Percentiles rank a stretch among this genome's conserved stretches.
phyloP scores from a whole-genome alignment of 2,888 invertebrate genomes.

The Urechis unicinctus region DNA sequence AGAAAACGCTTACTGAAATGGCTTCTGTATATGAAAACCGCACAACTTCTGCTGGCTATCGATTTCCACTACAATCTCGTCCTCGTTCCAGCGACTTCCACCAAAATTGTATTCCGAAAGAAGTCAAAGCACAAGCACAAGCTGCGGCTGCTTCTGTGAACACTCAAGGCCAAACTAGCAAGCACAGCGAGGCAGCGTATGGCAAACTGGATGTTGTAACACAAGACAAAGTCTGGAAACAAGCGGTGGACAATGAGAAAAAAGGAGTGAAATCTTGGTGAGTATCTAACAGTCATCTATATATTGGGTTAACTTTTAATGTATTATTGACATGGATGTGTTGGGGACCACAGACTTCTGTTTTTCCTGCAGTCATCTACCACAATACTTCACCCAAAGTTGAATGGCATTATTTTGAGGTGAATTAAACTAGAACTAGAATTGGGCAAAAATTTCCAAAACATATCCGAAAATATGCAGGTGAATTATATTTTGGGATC shows the following conservation, averaged over 20 bases:
- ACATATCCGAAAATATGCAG: too few relatives aligned
- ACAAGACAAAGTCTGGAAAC: slow-evolving; percentile 40
- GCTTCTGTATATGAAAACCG: too few relatives aligned
- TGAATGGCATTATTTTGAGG: too few relatives aligned
- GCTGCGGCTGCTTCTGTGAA: slow-evolving; percentile 6
- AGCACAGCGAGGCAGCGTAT: slow-evolving; percentile 24
- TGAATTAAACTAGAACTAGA: too few relatives aligned
- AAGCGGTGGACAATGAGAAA: slow-evolving; percentile 31
- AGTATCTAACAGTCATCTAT: slow-evolving; percentile 7
- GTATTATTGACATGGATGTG: too few relatives aligned
- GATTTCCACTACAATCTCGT: background rate
- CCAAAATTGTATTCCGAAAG: slow-evolving; percentile 10
- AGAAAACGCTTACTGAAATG: too few relatives aligned
- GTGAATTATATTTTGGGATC: too few relatives aligned
- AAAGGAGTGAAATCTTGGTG: slow-evolving; percentile 38
- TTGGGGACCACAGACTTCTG: too few relatives aligned
- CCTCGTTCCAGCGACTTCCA: slow-evolving; percentile 14
- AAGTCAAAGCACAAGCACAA: background rate
- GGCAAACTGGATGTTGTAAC: slow-evolving; percentile 34
- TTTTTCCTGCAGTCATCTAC: too few relatives aligned
- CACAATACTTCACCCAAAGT: too few relatives aligned
- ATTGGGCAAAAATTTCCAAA: too few relatives aligned
- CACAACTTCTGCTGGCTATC: slow-evolving; percentile 2
- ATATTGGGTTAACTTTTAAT: too few relatives aligned
- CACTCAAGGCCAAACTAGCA: slow-evolving; percentile 6